Evolutionary conservation across 2,888 invertebrate genomes (phyloP).

Genomic region (Calliopum simillimum): DNA sequence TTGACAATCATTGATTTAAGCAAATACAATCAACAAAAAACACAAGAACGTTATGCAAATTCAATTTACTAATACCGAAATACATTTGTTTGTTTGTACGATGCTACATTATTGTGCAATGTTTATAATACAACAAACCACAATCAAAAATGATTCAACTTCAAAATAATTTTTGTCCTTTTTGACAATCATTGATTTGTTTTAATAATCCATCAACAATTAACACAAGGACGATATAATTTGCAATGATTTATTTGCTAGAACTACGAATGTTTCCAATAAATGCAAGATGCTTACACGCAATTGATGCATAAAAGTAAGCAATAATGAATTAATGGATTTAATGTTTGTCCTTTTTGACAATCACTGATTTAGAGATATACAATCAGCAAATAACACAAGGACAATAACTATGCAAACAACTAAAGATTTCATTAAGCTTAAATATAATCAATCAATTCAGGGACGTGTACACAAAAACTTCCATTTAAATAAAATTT

Average conservation of each 20-base stretch:
- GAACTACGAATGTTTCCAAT: constrained; percentile 53
- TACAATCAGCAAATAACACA: constrained; percentile 62
- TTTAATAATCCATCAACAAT: constrained; percentile 51
- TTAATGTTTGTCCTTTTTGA: constrained; percentile 63
- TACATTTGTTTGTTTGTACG: too few species aligned
- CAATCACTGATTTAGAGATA: constrained; percentile 55
- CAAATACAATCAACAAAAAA: constrained; percentile 56
- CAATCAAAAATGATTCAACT: not conserved
- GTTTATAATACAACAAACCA: not conserved
- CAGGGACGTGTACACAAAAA: too few species aligned
- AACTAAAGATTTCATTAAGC: not conserved
- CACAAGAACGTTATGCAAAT: constrained; percentile 57
- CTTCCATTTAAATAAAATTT: too few species aligned
- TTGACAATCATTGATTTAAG: constrained; percentile 61
- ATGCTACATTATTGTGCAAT: too few species aligned
- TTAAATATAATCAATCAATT: too few species aligned
- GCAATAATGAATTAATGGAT: constrained; percentile 61
- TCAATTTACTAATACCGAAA: too few species aligned
- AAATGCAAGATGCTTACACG: constrained; percentile 58
- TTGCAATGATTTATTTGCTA: constrained; percentile 51
- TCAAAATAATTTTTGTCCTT: constrained; percentile 49
- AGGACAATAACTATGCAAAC: constrained; percentile 50
- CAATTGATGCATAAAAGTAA: constrained; percentile 46
- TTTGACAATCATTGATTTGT: constrained; percentile 51
- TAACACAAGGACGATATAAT: constrained; percentile 58